Evolutionary conservation across 1,140 invertebrate species (phyloP), one percentile per base, ranked within the genome.

Genomic region (Neelides sp.): DNA sequence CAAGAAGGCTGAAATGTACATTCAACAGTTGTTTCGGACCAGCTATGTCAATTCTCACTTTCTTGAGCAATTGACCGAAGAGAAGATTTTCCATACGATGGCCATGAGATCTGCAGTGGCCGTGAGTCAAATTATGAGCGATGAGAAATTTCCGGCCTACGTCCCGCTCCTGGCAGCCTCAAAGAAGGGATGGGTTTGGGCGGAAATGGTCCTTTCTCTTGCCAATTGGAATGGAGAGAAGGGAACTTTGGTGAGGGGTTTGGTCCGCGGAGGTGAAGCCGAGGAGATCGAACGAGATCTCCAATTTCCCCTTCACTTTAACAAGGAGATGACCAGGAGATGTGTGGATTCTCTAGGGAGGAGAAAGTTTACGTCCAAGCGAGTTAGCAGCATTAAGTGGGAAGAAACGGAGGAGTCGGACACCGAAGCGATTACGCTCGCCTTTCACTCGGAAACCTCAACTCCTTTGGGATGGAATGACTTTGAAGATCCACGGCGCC

Each of bases 381-480:
- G 46, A 26, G 39, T 39, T 7, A 3, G 7, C 4, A 35, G 39
- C 24, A 15, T 15, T 5, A 8, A 32, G 28, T 32, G 7, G 7
- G n/a, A 32, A 32, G 28, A 32, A 13, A 32, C 15, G 27, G 30
- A 34, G 27, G 24, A 60, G 15, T 55, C 58, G 4, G 58, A 60
- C 30, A 28, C 41, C 0, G 52, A 60, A 27, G 58, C 58, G 13
- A 40, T 55, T 4, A 57, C 51, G 17, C 36, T 60, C 26, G 58
- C 58, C 4, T 60, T 57, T 49, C 58, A 60, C 39, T 60, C 58
- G n/a, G 58, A 60, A 17, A 13, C 55, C 15, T 48, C 58, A 10
- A 60, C 58, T 1, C 52, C 52, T 2, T 35, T 57, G 15, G 58
- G 58, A 4, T 57, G 55, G 58, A 51, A 57, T 36, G 58, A 60